These are phyloP conservation scores for Leiothrix lutea DNA, from an alignment of 2,113 vertebrate species.

Conservation along the genomic window DNA sequence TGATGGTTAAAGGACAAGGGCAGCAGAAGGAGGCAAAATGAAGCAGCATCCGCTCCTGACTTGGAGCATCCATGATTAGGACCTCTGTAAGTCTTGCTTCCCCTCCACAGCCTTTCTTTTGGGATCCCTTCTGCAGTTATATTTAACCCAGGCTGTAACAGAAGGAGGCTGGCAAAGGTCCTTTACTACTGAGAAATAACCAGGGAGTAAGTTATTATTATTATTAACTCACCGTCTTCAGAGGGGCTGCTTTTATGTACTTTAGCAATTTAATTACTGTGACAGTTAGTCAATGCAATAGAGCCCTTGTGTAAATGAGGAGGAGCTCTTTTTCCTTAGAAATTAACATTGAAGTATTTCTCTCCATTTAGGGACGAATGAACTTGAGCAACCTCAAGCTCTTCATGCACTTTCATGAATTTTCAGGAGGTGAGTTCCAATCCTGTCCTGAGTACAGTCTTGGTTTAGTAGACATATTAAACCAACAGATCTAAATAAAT, in stretches of 20 bases:
- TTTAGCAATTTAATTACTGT: background rate
- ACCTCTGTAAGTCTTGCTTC: background rate
- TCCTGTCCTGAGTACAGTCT: background rate
- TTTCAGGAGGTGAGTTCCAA: background rate
- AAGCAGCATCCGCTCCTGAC: background rate
- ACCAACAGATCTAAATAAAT: background rate
- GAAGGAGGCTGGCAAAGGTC: background rate
- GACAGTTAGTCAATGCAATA: background rate
- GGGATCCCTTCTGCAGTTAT: background rate
- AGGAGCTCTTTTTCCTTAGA: background rate
- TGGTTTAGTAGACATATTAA: background rate
- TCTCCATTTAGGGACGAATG: background rate
- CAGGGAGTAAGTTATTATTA: background rate
- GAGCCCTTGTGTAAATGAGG: background rate
- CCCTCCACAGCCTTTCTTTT: background rate
- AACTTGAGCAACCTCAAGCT: background rate
- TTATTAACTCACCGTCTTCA: background rate
- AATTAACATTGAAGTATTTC: background rate
- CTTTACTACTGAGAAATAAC: background rate
- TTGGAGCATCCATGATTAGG: fast-evolving
- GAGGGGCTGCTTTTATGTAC: background rate
- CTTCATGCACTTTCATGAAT: background rate
- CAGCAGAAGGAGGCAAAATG: background rate
- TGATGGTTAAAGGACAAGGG: fast-evolving
- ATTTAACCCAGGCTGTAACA: background rate